Base-by-base conservation (phyloP, 2,113 vertebrate species). In the Rhegmatorhina hoffmannsi region DNA sequence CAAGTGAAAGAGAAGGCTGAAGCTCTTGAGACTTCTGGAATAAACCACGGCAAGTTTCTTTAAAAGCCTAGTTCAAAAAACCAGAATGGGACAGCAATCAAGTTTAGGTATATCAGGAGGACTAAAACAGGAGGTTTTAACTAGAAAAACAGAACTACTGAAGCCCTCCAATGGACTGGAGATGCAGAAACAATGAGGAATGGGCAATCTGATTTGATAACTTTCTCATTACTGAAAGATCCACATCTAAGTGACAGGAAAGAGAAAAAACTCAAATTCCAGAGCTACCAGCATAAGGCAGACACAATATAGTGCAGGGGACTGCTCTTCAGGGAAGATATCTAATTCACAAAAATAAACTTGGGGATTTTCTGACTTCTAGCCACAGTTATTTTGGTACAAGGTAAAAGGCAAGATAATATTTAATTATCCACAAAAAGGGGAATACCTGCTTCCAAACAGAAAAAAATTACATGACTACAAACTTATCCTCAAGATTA, bases 181-280 rank as follows among this genome's bases (percentile, higher is more conserved):
- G 5, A 14, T 26, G 10, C 18, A 70, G 43, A 78, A 70, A 14
- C 49, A 68, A 49, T 3, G 5, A 47, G 24, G 3, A 84, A 21
- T 7, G 49, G 16, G 38, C 0, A 2, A 31, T 15, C 28, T 25
- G 44, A 49, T 55, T 24, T 72, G 36, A 1, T 64, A 53, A 34
- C 1, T 4, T 29, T 17, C 9, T 50, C 14, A 14, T 34, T 89
- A 49, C 24, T 46, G 34, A 40, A 69, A 59, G 8, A 50, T 4
- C 4, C 21, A 44, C 9, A 44, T 17, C 21, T 50, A 56, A 47
- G 17, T 20, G 4, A 64, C 2, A 87, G 19, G 50, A 72, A 60
- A 77, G 25, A 36, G 3, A 44, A 85, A 59, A 17, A 8, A 75
- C 5, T 14, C 0, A 0, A 29, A 31, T 16, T 47, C 31, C 43